phyloP scores from a whole-genome alignment of 2,797 vertebrate species.

The Discoglossus pictus region DNA sequence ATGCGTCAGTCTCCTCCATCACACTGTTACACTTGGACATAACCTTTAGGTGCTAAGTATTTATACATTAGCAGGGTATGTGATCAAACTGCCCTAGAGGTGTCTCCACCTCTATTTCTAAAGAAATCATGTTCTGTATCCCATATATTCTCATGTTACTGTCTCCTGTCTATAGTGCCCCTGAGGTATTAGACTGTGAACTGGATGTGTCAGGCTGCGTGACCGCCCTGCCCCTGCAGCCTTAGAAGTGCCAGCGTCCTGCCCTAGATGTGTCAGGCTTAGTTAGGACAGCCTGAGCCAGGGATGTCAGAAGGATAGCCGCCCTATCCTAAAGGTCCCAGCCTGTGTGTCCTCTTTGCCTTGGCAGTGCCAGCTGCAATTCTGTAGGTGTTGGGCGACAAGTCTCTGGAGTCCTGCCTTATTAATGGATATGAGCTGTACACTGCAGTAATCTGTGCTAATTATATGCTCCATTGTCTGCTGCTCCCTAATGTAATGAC shows the following conservation, averaged over 20 bases:
- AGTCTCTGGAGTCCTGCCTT: constrained; percentile 15
- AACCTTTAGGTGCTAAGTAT: no score
- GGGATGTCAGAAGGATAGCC: background rate
- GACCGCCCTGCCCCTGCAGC: no score
- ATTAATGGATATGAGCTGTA: constrained; percentile 35
- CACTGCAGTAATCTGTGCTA: constrained; percentile 38
- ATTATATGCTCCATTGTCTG: constrained; percentile 41
- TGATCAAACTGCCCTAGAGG: no score
- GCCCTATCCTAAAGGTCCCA: background rate
- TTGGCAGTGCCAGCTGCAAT: background rate
- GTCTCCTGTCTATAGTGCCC: no score
- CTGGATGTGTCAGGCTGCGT: no score
- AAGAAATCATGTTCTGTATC: no score
- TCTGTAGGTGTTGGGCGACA: background rate
- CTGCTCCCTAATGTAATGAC: constrained; percentile 19
- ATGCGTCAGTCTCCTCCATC: no score
- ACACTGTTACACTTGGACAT: no score
- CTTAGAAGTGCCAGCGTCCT: background rate
- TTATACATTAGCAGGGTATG: no score
- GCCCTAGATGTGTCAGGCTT: constrained; percentile 23
- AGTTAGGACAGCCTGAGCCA: background rate
- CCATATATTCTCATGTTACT: no score
- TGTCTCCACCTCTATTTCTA: no score
- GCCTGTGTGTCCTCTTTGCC: background rate
- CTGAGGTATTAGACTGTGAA: no score